phyloP scores from a whole-genome alignment of 2,797 vertebrate genomes.

The Phoxinus dragarum region DNA sequence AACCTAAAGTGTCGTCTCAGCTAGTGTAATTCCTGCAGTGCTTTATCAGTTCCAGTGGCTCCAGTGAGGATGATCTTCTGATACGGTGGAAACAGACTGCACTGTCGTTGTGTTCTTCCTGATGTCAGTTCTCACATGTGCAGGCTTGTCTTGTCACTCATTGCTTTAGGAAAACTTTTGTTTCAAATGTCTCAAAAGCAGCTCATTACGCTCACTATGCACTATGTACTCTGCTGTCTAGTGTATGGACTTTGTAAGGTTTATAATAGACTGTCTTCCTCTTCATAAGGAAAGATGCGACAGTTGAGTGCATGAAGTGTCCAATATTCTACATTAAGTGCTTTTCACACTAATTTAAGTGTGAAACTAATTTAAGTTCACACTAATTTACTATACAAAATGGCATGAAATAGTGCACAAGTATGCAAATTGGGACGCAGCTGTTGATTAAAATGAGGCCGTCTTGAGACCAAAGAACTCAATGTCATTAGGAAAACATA shows the following conservation, averaged over 20 bases:
- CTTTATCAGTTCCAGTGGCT: neutral
- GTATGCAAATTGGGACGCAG: neutral
- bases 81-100: neutral
- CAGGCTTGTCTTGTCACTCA: neutral
- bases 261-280: neutral
- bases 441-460: neutral
- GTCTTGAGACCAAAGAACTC: neutral
- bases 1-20: neutral
- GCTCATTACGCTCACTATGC: neutral
- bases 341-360: too few relatives aligned
- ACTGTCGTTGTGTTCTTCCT: neutral
- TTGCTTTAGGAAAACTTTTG: neutral
- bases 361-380: too few relatives aligned
- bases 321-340: too few relatives aligned
- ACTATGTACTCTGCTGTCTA: neutral
- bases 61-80: slow-evolving; percentile 1
- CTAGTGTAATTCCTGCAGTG: neutral
- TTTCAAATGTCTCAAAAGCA: neutral
- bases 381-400: neutral
- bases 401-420: neutral
- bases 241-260: neutral
- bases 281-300: neutral
- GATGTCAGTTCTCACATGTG: neutral
- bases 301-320: neutral
- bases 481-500: neutral